Evolutionary conservation across 1,140 invertebrate genomes (phyloP).

Genomic region (Antheraea pernyi): DNA sequence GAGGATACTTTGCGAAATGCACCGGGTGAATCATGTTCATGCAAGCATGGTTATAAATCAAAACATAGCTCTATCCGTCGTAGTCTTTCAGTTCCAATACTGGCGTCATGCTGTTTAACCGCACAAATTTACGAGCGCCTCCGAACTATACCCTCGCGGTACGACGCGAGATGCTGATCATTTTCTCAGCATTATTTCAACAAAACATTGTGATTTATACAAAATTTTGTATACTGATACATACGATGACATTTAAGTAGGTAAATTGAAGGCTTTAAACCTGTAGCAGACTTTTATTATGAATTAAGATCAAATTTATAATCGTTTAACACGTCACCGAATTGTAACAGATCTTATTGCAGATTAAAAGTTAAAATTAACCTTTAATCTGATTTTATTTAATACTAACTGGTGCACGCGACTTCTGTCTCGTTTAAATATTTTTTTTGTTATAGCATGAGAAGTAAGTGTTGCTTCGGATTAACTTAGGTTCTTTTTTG

Average conservation of each 20-base stretch:
- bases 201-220: conserved; percentile 76
- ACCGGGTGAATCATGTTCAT: conserved; percentile 24
- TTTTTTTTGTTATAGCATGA: too few relatives aligned
- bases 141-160: conserved; percentile 45
- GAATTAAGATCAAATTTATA: too few relatives aligned
- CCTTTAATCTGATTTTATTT: too few relatives aligned
- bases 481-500: too few relatives aligned
- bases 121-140: conserved; percentile 75
- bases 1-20: conserved; percentile 17
- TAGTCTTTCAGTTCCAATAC: conserved; percentile 33
- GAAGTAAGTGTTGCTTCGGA: too few relatives aligned
- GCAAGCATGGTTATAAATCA: conserved; percentile 50
- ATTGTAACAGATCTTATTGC: too few relatives aligned
- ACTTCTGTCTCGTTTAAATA: too few relatives aligned
- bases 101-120: conserved; percentile 67
- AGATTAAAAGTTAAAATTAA: too few relatives aligned
- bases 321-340: too few relatives aligned
- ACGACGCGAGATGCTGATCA: conserved; percentile 61
- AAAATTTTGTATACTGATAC: conserved; percentile 34
- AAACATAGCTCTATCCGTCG: conserved; percentile 67
- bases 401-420: too few relatives aligned
- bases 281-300: too few relatives aligned
- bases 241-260: conserved; percentile 28
- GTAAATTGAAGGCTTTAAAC: too few relatives aligned
- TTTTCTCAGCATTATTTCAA: conserved; percentile 67